Base-by-base conservation (phyloP, 1,140 invertebrate species). In the Drosophila varians region DNA sequence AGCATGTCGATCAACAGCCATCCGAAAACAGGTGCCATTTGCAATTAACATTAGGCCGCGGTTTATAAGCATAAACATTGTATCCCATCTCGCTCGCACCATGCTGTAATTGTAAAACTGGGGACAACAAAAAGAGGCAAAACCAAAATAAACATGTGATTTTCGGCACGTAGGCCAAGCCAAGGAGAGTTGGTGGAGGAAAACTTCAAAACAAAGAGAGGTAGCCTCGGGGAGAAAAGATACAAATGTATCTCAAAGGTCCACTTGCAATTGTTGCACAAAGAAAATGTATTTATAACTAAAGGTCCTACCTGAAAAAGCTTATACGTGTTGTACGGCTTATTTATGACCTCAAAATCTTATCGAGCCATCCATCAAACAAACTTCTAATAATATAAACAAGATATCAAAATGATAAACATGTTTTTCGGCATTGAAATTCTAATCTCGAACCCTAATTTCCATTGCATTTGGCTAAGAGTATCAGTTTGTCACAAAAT, bases 151-250 rank as follows among this genome's bases (percentile, higher is more conserved):
- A 82, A 86, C 82, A 86, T 87, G 80, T 86, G 80, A 80, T 87
- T 87, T 87, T 80, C 76, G 77, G 82, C 80, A 86, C 80, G 80
- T 86, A 86, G 82, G 69, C 80, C 80, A 87, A 18, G 68, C 47
- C 47, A 48, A 55, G 64, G 54, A 38, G 46, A 43, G 18, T 42
- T 25, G 21, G 55, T 62, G 61, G 47, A 45, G 46, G 69, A 34
- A 68, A 54, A 65, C 40, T 51, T 26, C 69, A 68, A 40, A 68
- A 61, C 46, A 58, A 40, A 34, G 26, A 26, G 45, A 77, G 12
- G 40, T 4, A 11, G 1, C 5, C 46, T 8, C 8, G 36, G 1
- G 60, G 52, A 23, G 25, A 12, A 28, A 23, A 25, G 18, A 28
- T 14, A 19, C n/a, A n/a, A n/a, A n/a, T n/a, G n/a, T 16, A 11